These are phyloP conservation scores for Eristalis intricaria DNA, from an alignment of 2,888 invertebrate species.

Conservation along the genomic window DNA sequence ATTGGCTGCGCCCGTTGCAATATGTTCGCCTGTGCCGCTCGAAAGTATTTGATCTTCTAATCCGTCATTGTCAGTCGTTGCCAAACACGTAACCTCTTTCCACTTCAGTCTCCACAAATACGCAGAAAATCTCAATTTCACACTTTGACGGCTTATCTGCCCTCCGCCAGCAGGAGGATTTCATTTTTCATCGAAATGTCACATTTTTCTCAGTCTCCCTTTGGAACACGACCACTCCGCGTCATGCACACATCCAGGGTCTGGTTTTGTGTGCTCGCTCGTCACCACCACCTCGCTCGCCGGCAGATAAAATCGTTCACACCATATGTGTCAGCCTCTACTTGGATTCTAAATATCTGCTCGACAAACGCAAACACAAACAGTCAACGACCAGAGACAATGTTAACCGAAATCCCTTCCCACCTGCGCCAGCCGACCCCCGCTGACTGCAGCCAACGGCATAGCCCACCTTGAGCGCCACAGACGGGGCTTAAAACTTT, in stretches of 20 bases:
- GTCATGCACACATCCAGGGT: conserved; percentile 17
- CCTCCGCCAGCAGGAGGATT: conserved; percentile 56
- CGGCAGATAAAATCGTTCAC: conserved; percentile 40
- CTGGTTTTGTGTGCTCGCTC: conserved; percentile 42
- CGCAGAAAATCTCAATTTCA: conserved; percentile 70
- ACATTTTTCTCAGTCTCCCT: conserved; percentile 47
- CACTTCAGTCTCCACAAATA: conserved; percentile 40
- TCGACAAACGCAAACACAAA: conserved; percentile 54
- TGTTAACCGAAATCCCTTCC: conserved; percentile 30
- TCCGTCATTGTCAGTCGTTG: conserved; percentile 55
- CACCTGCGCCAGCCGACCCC: neutral
- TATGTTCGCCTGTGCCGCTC: neutral
- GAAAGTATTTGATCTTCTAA: conserved; percentile 57
- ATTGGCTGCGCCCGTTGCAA: neutral
- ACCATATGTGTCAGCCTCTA: conserved; percentile 55
- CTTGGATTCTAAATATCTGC: conserved; percentile 67
- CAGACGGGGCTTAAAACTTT: conserved; percentile 70
- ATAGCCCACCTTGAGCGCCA: conserved; percentile 33
- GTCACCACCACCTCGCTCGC: neutral
- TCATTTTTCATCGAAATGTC: conserved; percentile 69
- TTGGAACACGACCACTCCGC: conserved; percentile 39
- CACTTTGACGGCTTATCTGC: conserved; percentile 70
- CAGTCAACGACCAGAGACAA: conserved; percentile 48
- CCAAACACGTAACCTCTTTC: conserved; percentile 33
- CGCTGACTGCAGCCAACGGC: neutral